phyloP scores from a whole-genome alignment of 2,888 invertebrate species.

The Lasioglossum morio region DNA sequence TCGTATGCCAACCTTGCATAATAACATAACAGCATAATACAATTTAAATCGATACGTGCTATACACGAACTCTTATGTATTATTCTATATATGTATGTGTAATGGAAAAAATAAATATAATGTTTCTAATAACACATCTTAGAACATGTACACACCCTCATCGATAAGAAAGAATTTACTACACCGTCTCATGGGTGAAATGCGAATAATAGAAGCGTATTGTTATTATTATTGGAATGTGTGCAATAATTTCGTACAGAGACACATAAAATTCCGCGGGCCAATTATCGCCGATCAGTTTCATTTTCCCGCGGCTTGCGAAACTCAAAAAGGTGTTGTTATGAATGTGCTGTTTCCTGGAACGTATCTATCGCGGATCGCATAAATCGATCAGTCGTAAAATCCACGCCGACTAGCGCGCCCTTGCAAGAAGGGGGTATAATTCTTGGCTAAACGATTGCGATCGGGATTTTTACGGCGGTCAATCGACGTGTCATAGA shows the following conservation, averaged over 20 bases:
- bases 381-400: constrained; percentile 55
- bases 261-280: not conserved
- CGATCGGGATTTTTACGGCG: constrained; percentile 39
- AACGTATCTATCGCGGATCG: constrained; percentile 35
- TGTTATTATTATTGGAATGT: not conserved
- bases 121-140: not conserved
- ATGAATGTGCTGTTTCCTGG: not conserved
- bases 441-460: constrained; percentile 47
- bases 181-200: not conserved
- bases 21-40: too few species aligned
- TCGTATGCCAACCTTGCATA: too few species aligned
- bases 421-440: constrained; percentile 14
- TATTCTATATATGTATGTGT: too few species aligned
- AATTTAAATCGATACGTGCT: too few species aligned
- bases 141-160: not conserved
- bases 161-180: not conserved
- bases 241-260: not conserved
- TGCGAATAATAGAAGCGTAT: not conserved
- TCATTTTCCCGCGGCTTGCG: not conserved
- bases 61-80: too few species aligned
- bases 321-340: not conserved
- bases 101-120: too few species aligned
- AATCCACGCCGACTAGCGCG: constrained; percentile 30
- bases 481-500: constrained; percentile 45
- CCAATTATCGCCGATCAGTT: not conserved